Percentiles rank a stretch among this genome's conserved stretches.
Conservation (phyloP, 2,113 vertebrate species). For the Anhinga rufa region DNA sequence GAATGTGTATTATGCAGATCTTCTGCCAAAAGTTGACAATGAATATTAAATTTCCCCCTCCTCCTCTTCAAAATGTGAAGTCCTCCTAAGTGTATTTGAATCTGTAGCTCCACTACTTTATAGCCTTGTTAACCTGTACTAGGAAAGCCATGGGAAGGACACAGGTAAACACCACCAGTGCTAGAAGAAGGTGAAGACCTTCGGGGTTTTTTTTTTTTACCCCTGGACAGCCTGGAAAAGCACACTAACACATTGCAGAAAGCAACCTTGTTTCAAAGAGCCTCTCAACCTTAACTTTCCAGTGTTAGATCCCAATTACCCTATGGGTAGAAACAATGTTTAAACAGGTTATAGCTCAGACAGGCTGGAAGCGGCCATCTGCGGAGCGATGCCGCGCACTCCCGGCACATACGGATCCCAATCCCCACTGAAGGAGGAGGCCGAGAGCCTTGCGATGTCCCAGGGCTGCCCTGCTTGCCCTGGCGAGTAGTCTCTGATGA, state of each 20-base stretch:
- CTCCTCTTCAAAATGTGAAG: neutral
- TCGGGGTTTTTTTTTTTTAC: neutral
- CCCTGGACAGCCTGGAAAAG: neutral
- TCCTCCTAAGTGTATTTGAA: neutral
- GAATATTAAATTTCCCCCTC: neutral
- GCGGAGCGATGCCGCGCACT: rapidly evolving
- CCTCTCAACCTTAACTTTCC: neutral
- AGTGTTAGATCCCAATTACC: neutral
- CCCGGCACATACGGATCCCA: neutral
- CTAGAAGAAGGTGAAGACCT: neutral
- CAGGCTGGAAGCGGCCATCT: neutral
- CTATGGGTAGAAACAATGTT: neutral
- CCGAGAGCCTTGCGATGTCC: neutral
- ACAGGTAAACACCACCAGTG: neutral
- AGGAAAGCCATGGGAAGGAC: neutral
- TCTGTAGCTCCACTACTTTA: neutral
- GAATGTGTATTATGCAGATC: neutral
- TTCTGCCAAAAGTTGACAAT: neutral
- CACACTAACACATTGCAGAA: too few relatives aligned
- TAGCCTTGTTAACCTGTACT: neutral
- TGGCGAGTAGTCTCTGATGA: neutral
- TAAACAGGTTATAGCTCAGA: neutral
- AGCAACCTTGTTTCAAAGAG: neutral
- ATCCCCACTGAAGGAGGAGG: neutral
- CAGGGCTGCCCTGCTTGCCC: neutral